Base-by-base conservation (phyloP, 2,888 invertebrate species). In the Tipula unca region DNA sequence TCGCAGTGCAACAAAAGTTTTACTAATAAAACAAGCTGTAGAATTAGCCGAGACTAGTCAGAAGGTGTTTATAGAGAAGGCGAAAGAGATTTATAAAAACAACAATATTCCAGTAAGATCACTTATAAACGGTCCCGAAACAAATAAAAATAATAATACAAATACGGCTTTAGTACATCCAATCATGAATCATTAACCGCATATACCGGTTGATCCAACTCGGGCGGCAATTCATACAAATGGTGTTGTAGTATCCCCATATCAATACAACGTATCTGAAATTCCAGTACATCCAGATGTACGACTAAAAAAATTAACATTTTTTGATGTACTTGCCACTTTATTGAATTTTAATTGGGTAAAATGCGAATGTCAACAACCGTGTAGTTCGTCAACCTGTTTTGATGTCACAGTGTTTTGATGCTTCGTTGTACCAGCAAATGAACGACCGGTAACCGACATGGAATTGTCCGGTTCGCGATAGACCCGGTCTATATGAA, bases 371-470 rank as follows among this genome's bases (percentile, higher is more conserved):
- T 96, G 96, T 93, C 94, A 29, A 95, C 96, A 82, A n/a, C 98
- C 99, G n/a, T 85, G 85, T 8, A n/a, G 83, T 86, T 94, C 98
- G 1, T 95, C 95, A 85, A 95, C 96, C n/a, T 99, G 99, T 89
- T 94, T 95, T 32, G 99, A 99, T 91, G n/a, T 92, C 99, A 88
- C 99, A 99, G 91, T 99, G 99, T 91, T 99, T 99, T 91, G 99
- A 99, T 92, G 98, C 98, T 0, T 95, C 95, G 20, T 93, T 97
- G 86, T 99, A 96, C 91, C 93, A 99, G 87, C 97, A 97, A 93
- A 99, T 99, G 99, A 99, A 99, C 89, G 99, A 99, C 91, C 94
- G 98, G 87, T 98, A 98, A 89, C 98, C 99, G 1, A 98, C 98
- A 0, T 99, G 99, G 99, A 94, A 95, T 88, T 99, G 99, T 91